A percentile compares a stretch with the other conserved stretches of the same genome.
phyloP scores from a whole-genome alignment of 2,888 invertebrate species.

The Electrophaes corylata region DNA sequence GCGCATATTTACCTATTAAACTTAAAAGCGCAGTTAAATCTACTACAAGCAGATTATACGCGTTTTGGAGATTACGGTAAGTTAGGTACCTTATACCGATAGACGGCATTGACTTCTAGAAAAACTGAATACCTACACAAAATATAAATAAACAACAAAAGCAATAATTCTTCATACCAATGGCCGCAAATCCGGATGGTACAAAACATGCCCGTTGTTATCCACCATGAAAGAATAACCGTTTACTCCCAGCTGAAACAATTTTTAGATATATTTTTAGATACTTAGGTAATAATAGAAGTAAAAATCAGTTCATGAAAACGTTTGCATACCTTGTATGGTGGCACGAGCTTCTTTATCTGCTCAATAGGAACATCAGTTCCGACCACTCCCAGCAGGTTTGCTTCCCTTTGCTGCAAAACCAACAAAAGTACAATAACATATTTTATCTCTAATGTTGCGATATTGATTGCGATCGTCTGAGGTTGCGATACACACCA shows the following conservation, averaged over 20 bases:
- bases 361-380: slow-evolving; percentile 98
- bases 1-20: slow-evolving; percentile 12
- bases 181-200: slow-evolving; percentile 97
- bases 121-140: not conserved
- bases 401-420: slow-evolving; percentile 92
- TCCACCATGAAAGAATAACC: slow-evolving; percentile 98
- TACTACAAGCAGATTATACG: slow-evolving; percentile 19
- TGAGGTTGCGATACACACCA: not conserved
- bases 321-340: slow-evolving; percentile 86
- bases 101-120: not conserved
- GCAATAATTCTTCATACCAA: slow-evolving; percentile 85
- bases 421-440: not conserved
- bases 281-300: not conserved
- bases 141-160: not conserved
- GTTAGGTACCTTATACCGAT: not conserved
- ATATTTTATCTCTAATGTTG: too few species aligned
- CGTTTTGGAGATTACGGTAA: not conserved
- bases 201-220: slow-evolving; percentile 98
- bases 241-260: slow-evolving; percentile 93
- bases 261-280: not conserved
- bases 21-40: slow-evolving; percentile 16
- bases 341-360: slow-evolving; percentile 96
- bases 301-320: not conserved
- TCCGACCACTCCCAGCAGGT: slow-evolving; percentile 97
- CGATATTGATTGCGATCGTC: too few species aligned